Percentiles rank a stretch among this genome's conserved stretches.
These are phyloP conservation scores for Leptura quadrifasciata DNA, from an alignment of 2,888 invertebrate species.

Conservation along the genomic window DNA sequence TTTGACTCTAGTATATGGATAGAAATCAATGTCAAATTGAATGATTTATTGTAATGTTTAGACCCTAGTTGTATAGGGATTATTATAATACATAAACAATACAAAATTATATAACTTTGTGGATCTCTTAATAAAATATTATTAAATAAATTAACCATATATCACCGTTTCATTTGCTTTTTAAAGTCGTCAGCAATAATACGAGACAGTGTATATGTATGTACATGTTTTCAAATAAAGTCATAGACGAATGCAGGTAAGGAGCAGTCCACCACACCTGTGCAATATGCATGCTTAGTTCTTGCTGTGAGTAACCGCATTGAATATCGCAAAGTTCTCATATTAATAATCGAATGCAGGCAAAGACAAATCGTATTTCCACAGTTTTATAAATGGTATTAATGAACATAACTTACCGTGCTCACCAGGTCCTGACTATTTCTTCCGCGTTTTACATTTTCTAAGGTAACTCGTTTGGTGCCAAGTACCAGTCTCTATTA, in stretches of 20 bases:
- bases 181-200: too few species aligned
- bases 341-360: conserved; percentile 48
- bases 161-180: too few species aligned
- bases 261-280: conserved; percentile 54
- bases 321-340: conserved; percentile 40
- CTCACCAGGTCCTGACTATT: conserved; percentile 15
- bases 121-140: too few species aligned
- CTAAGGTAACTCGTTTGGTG: not conserved
- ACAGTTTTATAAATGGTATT: conserved; percentile 39
- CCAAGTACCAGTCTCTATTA: not conserved
- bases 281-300: conserved; percentile 50
- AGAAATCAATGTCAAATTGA: too few species aligned
- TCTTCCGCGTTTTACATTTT: conserved; percentile 14
- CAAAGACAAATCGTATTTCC: conserved; percentile 47
- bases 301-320: conserved; percentile 43
- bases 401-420: conserved; percentile 45
- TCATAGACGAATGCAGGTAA: conserved; percentile 24
- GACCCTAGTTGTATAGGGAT: too few species aligned
- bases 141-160: too few species aligned
- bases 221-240: conserved; percentile 30
- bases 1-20: too few species aligned
- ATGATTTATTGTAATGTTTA: too few species aligned
- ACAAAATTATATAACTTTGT: too few species aligned
- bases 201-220: too few species aligned
- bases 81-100: too few species aligned